Evolutionary conservation across 2,797 vertebrate species (phyloP).

Genomic region (Micrastur ruficollis): DNA sequence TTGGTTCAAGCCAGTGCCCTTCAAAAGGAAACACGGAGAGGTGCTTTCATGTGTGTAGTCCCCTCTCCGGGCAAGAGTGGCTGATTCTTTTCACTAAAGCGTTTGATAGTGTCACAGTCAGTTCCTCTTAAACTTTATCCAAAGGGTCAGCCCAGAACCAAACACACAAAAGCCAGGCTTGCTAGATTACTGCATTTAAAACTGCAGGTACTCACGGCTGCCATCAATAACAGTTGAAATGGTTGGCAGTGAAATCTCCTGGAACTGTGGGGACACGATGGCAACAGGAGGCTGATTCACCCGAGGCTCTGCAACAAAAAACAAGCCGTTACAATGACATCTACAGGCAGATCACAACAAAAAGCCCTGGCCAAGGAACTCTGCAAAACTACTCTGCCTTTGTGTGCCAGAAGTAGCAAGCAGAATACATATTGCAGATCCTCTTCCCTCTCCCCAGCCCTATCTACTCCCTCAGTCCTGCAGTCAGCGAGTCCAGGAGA

Average conservation of each 20-base stretch:
- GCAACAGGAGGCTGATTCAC: conserved; percentile 93
- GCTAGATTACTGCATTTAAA: background rate
- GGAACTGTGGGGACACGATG: conserved; percentile 90
- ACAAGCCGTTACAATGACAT: background rate
- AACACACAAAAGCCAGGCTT: background rate
- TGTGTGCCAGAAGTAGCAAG: background rate
- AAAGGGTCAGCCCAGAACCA: background rate
- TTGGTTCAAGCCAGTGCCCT: background rate
- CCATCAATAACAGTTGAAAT: conserved; percentile 97
- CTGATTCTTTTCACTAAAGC: background rate
- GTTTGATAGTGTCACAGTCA: background rate
- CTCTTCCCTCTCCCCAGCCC: background rate
- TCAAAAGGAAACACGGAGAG: background rate
- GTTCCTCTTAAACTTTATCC: background rate
- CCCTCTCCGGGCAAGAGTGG: background rate
- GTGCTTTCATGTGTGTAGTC: background rate
- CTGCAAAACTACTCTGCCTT: background rate
- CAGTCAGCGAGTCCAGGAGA: background rate
- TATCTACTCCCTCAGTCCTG: background rate
- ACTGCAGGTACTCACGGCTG: conserved; percentile 87
- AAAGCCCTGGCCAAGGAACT: background rate
- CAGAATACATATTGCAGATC: background rate
- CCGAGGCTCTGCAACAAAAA: conserved; percentile 83
- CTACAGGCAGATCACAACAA: background rate
- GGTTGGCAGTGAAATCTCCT: conserved; percentile 94